Conservation (phyloP, 2,797 vertebrate genomes). For the Enteromius afrohamiltoni region DNA sequence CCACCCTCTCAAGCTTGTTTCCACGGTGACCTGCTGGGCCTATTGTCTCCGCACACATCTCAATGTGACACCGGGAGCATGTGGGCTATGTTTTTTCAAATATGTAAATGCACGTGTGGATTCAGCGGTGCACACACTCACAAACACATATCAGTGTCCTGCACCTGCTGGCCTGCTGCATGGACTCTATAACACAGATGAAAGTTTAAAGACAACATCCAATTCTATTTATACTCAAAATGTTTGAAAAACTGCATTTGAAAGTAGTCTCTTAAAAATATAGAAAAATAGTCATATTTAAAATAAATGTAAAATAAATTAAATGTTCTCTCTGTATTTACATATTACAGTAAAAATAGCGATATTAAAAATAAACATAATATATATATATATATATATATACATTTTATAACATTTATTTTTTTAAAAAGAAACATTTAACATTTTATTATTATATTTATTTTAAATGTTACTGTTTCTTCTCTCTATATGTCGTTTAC, state of each 20-base stretch:
- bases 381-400: no score
- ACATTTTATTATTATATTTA: background rate
- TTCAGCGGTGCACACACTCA: constrained; percentile 48
- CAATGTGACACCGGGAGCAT: constrained; percentile 79
- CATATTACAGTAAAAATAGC: background rate
- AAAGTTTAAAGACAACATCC: constrained; percentile 5
- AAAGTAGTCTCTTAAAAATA: background rate
- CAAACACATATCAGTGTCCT: constrained; percentile 32
- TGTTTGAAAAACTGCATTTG: background rate
- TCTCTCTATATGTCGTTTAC: background rate
- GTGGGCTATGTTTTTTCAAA: constrained; percentile 69
- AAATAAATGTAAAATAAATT: background rate
- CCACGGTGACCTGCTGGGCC: constrained; percentile 86
- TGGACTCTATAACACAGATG: background rate
- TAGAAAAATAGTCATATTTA: background rate
- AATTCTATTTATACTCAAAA: constrained; percentile 3
- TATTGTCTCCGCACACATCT: constrained; percentile 74
- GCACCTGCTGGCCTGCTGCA: constrained; percentile 20
- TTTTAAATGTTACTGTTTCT: no score
- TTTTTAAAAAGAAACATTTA: no score
- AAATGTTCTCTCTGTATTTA: background rate
- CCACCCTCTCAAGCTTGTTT: constrained; percentile 86
- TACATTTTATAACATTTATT: background rate
- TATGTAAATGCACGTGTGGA: constrained; percentile 68
- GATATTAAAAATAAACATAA: no score